phyloP scores from a whole-genome alignment of 2,113 vertebrate genomes.

The Uropsilus gracilis region DNA sequence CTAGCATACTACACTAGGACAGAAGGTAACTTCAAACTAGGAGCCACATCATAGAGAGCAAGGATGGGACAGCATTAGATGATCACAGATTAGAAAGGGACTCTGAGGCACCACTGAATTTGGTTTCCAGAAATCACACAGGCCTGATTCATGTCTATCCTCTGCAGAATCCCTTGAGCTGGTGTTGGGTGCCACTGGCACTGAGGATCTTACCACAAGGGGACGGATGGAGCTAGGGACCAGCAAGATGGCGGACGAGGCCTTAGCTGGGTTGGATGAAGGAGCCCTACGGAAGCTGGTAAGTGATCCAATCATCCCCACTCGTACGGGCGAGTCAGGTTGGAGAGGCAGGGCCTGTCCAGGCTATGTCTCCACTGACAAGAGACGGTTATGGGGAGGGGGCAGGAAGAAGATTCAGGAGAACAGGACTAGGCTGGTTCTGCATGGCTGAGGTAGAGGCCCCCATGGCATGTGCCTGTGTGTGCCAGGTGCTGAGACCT shows the following conservation, averaged over 20 bases:
- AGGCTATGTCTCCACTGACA: background rate
- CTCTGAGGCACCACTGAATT: slow-evolving; percentile 11
- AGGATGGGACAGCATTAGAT: background rate
- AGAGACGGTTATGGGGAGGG: background rate
- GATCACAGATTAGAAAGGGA: background rate
- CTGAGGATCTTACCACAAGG: background rate
- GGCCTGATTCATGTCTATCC: slow-evolving; percentile 11
- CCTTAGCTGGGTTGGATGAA: slow-evolving; percentile 85
- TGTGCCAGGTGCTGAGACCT: slow-evolving; percentile 29
- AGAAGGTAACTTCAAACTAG: slow-evolving; percentile 8
- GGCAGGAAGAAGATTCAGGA: background rate
- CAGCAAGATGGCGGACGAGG: slow-evolving; percentile 83
- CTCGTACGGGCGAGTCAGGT: background rate
- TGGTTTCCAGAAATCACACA: background rate
- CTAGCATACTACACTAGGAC: background rate
- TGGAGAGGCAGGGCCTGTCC: background rate
- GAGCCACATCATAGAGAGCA: background rate
- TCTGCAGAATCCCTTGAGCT: slow-evolving; percentile 65
- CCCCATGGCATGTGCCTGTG: slow-evolving; percentile 52
- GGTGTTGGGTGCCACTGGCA: background rate
- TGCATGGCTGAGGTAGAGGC: slow-evolving; percentile 15
- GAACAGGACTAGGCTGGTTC: slow-evolving; percentile 9
- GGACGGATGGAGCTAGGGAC: background rate
- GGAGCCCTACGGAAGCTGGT: slow-evolving; percentile 87
- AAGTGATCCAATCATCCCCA: slow-evolving; percentile 60